phyloP scores from a whole-genome alignment of 2,113 vertebrate species.

The Heterotilapia buettikoferi region DNA sequence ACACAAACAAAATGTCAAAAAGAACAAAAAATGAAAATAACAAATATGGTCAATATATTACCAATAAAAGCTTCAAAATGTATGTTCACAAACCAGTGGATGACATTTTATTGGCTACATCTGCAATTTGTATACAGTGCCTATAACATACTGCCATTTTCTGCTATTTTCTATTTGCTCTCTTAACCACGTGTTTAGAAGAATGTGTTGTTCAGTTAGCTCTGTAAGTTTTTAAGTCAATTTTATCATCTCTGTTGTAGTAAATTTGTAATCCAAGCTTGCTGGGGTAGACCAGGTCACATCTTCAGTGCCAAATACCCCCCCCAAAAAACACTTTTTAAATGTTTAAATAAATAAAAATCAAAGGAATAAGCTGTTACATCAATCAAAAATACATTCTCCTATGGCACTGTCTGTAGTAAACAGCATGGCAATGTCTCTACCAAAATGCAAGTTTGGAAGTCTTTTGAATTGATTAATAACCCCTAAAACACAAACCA shows the following conservation, averaged over 20 bases:
- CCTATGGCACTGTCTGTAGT: neutral
- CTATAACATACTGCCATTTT: neutral
- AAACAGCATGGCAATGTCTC: neutral
- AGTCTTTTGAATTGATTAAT: neutral
- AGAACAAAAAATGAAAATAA: neutral
- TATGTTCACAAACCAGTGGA: neutral
- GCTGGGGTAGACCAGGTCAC: neutral
- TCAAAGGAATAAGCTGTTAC: neutral
- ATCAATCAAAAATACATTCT: neutral
- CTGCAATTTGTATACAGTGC: neutral
- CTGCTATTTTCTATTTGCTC: neutral
- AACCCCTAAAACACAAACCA: neutral
- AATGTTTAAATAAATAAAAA: neutral
- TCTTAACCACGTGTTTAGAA: neutral
- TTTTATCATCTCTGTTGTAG: neutral
- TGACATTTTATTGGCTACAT: neutral
- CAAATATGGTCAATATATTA: neutral
- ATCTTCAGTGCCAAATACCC: neutral
- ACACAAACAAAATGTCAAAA: neutral
- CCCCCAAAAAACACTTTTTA: neutral
- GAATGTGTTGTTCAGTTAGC: neutral
- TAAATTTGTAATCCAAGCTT: neutral
- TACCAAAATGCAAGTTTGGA: neutral
- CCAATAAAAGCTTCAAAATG: neutral
- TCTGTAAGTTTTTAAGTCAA: neutral